Conservation (phyloP, 2,113 vertebrate genomes). For the Thryonomys swinderianus region DNA sequence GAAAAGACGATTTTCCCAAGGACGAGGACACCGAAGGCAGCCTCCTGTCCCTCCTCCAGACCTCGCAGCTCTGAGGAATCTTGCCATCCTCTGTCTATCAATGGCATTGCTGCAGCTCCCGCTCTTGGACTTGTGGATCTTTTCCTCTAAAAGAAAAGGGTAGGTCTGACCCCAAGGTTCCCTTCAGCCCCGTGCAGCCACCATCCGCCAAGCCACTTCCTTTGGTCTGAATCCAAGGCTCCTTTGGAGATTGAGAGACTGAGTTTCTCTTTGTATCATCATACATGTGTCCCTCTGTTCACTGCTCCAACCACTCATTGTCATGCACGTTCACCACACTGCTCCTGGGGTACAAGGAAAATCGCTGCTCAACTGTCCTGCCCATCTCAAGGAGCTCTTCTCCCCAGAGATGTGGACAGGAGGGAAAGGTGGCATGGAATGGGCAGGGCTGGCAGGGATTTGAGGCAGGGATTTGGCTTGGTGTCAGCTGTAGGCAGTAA, state of each 20-base stretch:
- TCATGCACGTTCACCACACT: neutral
- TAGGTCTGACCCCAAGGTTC: neutral
- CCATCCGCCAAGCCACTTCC: neutral
- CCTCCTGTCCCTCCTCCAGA: fast-evolving
- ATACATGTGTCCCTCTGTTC: neutral
- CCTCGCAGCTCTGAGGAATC: neutral
- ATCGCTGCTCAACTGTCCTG: neutral
- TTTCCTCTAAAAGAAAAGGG: neutral
- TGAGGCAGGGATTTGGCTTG: neutral
- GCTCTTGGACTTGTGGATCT: neutral
- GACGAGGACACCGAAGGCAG: constrained; percentile 62
- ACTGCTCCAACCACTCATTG: neutral
- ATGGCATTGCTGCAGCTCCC: fast-evolving
- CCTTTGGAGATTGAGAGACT: neutral
- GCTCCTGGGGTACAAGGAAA: neutral
- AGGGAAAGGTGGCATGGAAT: neutral
- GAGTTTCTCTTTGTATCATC: neutral
- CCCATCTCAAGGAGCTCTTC: neutral
- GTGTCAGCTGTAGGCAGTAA: neutral
- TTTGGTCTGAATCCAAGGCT: neutral
- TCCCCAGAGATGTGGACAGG: neutral
- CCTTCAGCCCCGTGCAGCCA: neutral
- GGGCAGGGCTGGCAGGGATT: neutral
- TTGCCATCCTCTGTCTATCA: neutral
- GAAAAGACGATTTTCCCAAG: constrained; percentile 78